Evolutionary conservation across 2,797 vertebrate species (phyloP).

Genomic region (Takifugu rubripes): DNA sequence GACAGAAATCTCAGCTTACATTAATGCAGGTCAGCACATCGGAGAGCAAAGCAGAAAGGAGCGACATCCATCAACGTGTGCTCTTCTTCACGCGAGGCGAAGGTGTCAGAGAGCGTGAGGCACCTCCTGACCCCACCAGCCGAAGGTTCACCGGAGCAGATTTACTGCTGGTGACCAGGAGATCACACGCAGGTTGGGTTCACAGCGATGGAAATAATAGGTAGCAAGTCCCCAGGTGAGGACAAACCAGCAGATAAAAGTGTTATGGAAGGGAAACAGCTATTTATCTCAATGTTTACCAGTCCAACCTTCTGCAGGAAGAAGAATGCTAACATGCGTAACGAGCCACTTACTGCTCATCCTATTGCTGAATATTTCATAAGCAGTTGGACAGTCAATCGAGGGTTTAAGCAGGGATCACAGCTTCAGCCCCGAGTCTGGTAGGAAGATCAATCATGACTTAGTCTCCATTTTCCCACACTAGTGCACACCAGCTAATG

Average conservation of each 20-base stretch:
- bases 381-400: constrained; percentile 33
- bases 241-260: constrained; percentile 22
- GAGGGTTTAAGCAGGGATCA: constrained; percentile 38
- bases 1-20: too few species aligned
- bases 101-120: too few species aligned
- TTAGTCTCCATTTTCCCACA: constrained; percentile 48
- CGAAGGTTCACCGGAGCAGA: too few species aligned
- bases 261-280: not conserved
- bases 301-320: constrained; percentile 22
- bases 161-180: too few species aligned
- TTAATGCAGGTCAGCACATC: too few species aligned
- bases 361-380: constrained; percentile 50
- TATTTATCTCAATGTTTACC: not conserved
- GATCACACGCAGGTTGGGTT: constrained; percentile 1
- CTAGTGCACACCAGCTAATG: constrained; percentile 18
- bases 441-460: constrained; percentile 47
- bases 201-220: constrained; percentile 15
- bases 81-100: too few species aligned
- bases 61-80: too few species aligned
- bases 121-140: too few species aligned
- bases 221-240: constrained; percentile 10
- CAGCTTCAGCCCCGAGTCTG: constrained; percentile 46
- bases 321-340: constrained; percentile 24
- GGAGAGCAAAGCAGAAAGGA: too few species aligned
- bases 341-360: constrained; percentile 24